Base-by-base conservation (phyloP, 1,140 invertebrate genomes). In the Solenopsis fugax region DNA sequence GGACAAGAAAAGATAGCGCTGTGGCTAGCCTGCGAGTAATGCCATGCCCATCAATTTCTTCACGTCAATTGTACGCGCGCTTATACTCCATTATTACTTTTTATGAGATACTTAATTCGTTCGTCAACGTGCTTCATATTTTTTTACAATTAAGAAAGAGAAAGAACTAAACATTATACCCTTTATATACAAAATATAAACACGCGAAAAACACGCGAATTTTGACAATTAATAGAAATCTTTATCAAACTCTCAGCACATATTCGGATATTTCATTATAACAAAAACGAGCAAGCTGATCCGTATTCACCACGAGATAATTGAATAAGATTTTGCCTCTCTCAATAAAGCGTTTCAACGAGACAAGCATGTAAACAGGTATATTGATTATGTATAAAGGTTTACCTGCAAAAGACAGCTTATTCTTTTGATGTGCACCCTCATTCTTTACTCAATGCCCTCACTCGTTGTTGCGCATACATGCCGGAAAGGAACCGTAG, bases 1-100 rank as follows among this genome's bases (percentile, higher is more conserved):
- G 45, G 41, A 64, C 54, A 73, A 82, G 80, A 82, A 82, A 69
- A 82, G 54, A 73, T 45, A 82, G n/a, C 24, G 52, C 21, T 13
- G 10, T 21, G 52, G 24, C 80, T 73, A 54, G 67, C 48, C 29
- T 54, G 67, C 67, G 80, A 82, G 37, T 73, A 82, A 82, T 82
- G 69, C 54, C 21, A 29, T 60, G 54, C 69, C 50, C 80, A 48
- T 73, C 69, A 50, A 45, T 50, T 75, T 62, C 80, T 84, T 84
- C 24, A 21, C 34, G 48, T 69, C 50, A 29, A 71, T 56, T 54
- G 45, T 60, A 72, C 73, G 45, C 12, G 16, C 16, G 58, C n/a
- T 7, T 29, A 48, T 13, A 50, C 24, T 34, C n/a, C 5, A 60
- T 50, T 58, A 48, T 48, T 37, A 45, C 18, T 84, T 84, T 41